Evolutionary conservation across 2,113 vertebrate genomes (phyloP), one percentile per base, ranked within the genome.

Genomic region (Gila orcuttii): DNA sequence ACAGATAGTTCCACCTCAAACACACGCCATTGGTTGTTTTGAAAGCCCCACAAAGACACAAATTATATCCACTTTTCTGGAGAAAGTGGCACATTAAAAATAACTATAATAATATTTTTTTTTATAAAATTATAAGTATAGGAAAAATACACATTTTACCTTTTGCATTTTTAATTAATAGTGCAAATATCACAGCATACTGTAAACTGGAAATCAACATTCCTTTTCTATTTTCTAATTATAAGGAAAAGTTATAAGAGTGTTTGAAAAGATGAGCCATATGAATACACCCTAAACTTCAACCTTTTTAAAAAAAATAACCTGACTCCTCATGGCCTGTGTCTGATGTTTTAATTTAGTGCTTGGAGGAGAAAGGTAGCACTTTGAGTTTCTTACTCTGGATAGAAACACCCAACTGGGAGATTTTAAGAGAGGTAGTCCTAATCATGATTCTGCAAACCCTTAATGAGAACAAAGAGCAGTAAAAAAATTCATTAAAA

Each of bases 401-500:
- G 83, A 59, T 28, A 80, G 12, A 69, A 75, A 42, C 76, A 71
- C 11, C 66, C 66, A 69, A 50, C 33, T 80, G 76, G 50, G 74
- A 50, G 80, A 60, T 62, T 62, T 81, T 86, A 64, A 50, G 75
- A 71, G 39, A 59, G 60, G 42, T 85, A 79, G 87, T 91, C 91
- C 87, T 93, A 91, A 93, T 94, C 93, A 94, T 92, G 91, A 93
- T 91, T 92, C 90, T 87, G 88, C 87, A 90, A 89, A 93, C 91
- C 88, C 85, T 89, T 90, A 90, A 94, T 93, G 91, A 92, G 93
- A 94, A 94, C 90, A 95, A 94, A 93, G 92, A 85, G 68, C 89
- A 90, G 87, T 95, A 93, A 94, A 95, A 28, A 94, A 93, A 94
- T 94, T 94, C 93, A 95, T 95, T 94, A 94, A 94, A 95, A 93